Evolutionary conservation across 2,888 invertebrate genomes (phyloP).

Genomic region (Cremastinae sp.): DNA sequence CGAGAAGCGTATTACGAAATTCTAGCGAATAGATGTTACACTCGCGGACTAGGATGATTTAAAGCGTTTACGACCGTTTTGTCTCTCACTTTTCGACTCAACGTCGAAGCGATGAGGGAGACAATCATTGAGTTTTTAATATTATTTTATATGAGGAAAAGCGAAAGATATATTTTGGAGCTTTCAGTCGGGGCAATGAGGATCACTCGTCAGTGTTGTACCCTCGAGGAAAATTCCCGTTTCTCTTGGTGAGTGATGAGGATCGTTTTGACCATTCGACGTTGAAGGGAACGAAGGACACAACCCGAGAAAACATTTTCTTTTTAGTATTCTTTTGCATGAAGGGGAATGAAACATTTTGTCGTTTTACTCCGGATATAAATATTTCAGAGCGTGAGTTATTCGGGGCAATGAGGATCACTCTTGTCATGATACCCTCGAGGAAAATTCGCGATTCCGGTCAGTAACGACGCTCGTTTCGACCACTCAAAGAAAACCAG

Average conservation of each 20-base stretch:
- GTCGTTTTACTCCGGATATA: neutral
- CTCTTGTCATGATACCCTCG: conserved; percentile 2
- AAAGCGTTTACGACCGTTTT: conserved; percentile 18
- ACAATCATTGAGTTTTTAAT: neutral
- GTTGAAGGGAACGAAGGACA: too few relatives aligned
- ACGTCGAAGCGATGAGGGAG: neutral
- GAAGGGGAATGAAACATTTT: too few relatives aligned
- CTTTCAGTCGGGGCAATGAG: too few relatives aligned
- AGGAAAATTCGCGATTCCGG: conserved; percentile 26
- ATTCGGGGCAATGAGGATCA: conserved; percentile 2
- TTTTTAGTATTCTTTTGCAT: too few relatives aligned
- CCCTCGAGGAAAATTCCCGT: too few relatives aligned
- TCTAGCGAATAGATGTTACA: conserved; percentile 40
- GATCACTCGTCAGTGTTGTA: too few relatives aligned
- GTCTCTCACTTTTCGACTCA: conserved; percentile 7
- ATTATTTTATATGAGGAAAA: neutral
- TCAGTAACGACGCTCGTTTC: conserved; percentile 17
- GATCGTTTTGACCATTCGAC: too few relatives aligned
- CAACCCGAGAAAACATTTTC: too few relatives aligned
- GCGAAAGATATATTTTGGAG: too few relatives aligned
- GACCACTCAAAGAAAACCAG: too few relatives aligned
- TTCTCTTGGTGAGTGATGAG: too few relatives aligned
- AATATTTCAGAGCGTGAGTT: neutral
- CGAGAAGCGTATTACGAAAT: conserved; percentile 45
- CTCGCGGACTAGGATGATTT: conserved; percentile 32